Evolutionary conservation across 2,797 vertebrate genomes (phyloP).

Genomic region (Xenops minutus): DNA sequence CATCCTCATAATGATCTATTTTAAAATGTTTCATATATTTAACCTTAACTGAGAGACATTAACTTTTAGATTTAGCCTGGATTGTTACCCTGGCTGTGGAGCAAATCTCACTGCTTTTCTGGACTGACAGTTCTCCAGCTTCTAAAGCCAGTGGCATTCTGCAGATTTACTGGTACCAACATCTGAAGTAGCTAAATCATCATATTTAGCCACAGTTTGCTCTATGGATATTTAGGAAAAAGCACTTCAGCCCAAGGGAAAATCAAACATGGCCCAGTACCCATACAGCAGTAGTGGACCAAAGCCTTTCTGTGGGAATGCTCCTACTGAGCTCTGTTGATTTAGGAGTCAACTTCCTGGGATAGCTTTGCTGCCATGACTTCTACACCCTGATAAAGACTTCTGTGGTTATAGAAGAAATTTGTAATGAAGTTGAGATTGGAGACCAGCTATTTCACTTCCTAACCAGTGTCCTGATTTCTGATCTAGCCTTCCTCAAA

Average conservation of each 20-base stretch:
- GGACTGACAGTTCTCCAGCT: neutral
- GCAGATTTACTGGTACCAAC: neutral
- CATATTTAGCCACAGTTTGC: neutral
- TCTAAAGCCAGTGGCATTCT: neutral
- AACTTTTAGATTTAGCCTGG: neutral
- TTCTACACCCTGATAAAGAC: neutral
- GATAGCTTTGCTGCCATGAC: neutral
- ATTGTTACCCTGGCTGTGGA: neutral
- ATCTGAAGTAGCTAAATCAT: neutral
- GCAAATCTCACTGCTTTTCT: neutral
- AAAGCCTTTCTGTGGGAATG: neutral
- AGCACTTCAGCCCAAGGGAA: neutral
- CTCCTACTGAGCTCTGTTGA: neutral
- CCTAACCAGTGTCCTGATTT: neutral
- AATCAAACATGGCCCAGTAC: neutral
- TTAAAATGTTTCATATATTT: neutral
- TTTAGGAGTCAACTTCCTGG: neutral
- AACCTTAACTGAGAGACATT: neutral
- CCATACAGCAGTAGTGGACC: neutral
- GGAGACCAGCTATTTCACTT: neutral
- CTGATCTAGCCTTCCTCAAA: neutral
- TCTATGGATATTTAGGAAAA: neutral
- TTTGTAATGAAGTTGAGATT: neutral
- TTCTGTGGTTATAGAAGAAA: neutral
- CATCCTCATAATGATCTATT: neutral